These are phyloP conservation scores for Gallinago nigripennis DNA, from an alignment of 2,797 vertebrate genomes.

Conservation along the genomic window DNA sequence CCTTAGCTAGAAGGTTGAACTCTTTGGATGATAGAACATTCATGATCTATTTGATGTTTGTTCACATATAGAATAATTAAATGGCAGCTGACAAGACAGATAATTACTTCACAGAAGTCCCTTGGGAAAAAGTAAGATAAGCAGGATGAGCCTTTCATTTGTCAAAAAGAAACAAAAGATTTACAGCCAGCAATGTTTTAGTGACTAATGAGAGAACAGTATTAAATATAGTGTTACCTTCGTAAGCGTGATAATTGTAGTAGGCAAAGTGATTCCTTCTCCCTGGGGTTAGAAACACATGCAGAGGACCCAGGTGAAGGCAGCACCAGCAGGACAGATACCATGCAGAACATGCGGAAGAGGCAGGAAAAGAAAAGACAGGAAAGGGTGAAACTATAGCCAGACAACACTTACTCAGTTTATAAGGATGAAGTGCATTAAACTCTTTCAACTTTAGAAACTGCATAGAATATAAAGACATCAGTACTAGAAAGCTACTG, in stretches of 20 bases:
- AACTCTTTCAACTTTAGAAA: conserved; percentile 35
- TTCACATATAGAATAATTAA: neutral
- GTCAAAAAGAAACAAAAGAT: neutral
- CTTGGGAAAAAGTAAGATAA: neutral
- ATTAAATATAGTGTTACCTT: conserved; percentile 87
- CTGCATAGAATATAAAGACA: neutral
- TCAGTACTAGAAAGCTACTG: conserved; percentile 26
- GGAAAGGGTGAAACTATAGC: conserved; percentile 79
- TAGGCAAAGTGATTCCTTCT: conserved; percentile 98
- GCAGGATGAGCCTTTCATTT: neutral
- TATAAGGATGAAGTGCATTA: conserved; percentile 49
- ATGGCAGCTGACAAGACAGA: neutral
- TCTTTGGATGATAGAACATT: neutral
- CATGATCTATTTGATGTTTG: neutral
- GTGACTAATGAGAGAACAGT: conserved; percentile 48
- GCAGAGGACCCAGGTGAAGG: conserved; percentile 88
- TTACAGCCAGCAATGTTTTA: conserved; percentile 23
- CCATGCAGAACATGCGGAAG: conserved; percentile 81
- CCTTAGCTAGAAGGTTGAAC: neutral
- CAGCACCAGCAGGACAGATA: conserved; percentile 82
- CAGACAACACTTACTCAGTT: conserved; percentile 49
- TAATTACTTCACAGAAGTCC: neutral
- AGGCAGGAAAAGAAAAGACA: conserved; percentile 83
- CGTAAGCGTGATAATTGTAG: conserved; percentile 91
- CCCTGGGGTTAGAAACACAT: conserved; percentile 90